Percentiles rank a stretch among this genome's conserved stretches.
These are phyloP conservation scores for Tupaia tana DNA, from an alignment of 2,113 vertebrate species.

Conservation along the genomic window DNA sequence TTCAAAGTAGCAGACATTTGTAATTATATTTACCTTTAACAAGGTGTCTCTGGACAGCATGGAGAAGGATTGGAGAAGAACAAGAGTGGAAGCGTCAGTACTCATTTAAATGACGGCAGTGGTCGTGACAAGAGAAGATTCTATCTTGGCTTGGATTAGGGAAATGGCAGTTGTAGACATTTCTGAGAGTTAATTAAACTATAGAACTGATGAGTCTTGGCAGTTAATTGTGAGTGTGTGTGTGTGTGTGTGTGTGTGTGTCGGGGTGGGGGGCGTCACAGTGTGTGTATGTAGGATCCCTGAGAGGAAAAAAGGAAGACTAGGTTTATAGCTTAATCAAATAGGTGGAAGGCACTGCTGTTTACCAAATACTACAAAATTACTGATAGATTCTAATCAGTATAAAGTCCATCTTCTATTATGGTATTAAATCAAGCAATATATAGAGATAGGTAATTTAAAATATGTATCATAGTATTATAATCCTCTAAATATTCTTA, in stretches of 20 bases:
- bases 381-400: background rate
- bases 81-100: background rate
- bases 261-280: background rate
- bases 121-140: background rate
- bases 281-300: background rate
- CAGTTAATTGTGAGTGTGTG: background rate
- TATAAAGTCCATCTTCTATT: conserved; percentile 35
- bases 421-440: background rate
- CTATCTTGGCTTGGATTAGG: background rate
- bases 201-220: background rate
- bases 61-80: background rate
- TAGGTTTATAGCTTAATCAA: background rate
- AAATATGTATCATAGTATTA: background rate
- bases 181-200: background rate
- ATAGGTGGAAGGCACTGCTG: background rate
- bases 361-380: conserved; percentile 8
- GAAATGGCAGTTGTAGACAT: too few species aligned
- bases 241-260: background rate
- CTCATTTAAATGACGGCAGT: background rate
- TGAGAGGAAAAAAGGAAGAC: background rate
- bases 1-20: background rate
- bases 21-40: background rate
- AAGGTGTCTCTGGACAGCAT: background rate
- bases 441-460: background rate
- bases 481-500: background rate